Conservation (phyloP, 2,113 vertebrate species). For the Mustelus asterias region DNA sequence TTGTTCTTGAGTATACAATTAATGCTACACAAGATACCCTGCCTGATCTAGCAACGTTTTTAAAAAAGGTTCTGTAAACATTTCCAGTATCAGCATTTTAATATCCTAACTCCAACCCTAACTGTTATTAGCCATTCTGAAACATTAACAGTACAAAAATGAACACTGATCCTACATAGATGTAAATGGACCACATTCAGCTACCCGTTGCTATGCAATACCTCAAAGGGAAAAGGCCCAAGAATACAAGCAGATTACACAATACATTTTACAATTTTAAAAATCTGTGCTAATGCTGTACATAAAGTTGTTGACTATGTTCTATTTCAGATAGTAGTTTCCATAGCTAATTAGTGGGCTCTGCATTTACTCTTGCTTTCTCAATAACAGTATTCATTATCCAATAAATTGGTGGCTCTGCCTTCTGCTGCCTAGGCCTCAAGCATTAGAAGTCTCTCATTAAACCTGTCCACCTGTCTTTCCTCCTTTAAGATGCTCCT, state of each 20-base stretch:
- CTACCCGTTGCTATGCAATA: background rate
- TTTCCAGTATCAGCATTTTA: background rate
- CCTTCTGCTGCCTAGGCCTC: background rate
- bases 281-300: background rate
- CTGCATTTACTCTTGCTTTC: background rate
- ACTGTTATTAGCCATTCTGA: background rate
- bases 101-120: background rate
- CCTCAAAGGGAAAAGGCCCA: background rate
- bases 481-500: background rate
- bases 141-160: background rate
- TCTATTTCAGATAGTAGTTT: background rate
- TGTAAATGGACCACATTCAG: background rate
- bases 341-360: background rate
- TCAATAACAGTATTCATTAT: background rate
- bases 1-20: background rate
- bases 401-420: background rate
- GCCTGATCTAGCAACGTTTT: background rate
- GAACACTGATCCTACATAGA: background rate
- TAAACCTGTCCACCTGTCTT: too few species aligned
- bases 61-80: background rate
- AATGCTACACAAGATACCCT: background rate
- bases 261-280: background rate
- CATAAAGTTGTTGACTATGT: background rate
- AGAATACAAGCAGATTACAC: background rate
- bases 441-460: too few species aligned